These are phyloP conservation scores for Halocaridina rubra DNA, from an alignment of 2,888 invertebrate genomes.

Conservation along the genomic window DNA sequence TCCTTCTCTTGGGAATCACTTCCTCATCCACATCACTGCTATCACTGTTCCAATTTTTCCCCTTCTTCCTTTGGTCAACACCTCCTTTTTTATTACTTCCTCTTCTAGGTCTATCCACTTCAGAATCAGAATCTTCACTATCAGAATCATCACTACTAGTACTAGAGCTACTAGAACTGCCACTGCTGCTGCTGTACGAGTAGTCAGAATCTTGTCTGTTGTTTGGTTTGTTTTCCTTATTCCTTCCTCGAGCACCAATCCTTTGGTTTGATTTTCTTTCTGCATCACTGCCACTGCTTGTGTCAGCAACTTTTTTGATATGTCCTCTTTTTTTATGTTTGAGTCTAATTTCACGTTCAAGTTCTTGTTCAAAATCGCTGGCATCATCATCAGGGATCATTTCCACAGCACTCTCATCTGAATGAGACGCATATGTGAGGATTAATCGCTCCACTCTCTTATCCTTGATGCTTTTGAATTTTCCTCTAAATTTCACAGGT, in stretches of 20 bases:
- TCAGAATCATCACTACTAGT: conserved; percentile 19
- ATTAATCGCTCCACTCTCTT: conserved; percentile 59
- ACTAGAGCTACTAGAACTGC: conserved; percentile 19
- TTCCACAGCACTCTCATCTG: conserved; percentile 61
- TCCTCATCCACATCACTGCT: conserved; percentile 47
- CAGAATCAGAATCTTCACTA: conserved; percentile 31
- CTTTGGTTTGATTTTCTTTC: background rate
- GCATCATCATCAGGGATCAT: conserved; percentile 63
- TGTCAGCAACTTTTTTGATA: conserved; percentile 23
- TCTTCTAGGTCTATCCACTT: conserved; percentile 8
- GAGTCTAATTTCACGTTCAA: conserved; percentile 54
- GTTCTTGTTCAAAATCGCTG: conserved; percentile 60
- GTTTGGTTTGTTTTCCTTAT: conserved; percentile 52
- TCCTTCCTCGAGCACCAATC: conserved; percentile 22
- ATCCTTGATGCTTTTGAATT: conserved; percentile 61
- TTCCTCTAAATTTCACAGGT: conserved; percentile 59
- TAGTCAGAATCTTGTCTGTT: conserved; percentile 47
- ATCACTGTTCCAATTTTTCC: conserved; percentile 45
- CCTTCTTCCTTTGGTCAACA: background rate
- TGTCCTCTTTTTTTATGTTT: conserved; percentile 38
- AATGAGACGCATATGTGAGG: conserved; percentile 62
- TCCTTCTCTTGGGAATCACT: conserved; percentile 28
- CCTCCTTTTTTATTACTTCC: background rate
- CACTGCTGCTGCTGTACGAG: conserved; percentile 25
- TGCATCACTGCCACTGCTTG: conserved; percentile 36